phyloP scores from a whole-genome alignment of 2,113 vertebrate species.

The Clinocottus analis region DNA sequence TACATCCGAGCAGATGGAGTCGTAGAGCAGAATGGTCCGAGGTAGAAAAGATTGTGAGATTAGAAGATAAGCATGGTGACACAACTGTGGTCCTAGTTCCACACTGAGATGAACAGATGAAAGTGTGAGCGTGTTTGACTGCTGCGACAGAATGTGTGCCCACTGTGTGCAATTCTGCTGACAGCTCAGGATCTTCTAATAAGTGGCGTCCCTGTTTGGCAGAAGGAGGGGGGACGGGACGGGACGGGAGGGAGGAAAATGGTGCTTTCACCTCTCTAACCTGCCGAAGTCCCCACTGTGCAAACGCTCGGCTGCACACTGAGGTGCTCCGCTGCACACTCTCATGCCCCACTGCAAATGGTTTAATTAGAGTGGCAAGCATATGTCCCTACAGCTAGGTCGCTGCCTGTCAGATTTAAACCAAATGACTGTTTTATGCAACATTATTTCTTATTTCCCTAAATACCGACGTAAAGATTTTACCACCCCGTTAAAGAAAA shows the following conservation, averaged over 20 bases:
- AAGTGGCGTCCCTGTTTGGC: conserved; percentile 55
- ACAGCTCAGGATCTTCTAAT: conserved; percentile 66
- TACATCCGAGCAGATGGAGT: conserved; percentile 22
- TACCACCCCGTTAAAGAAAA: conserved; percentile 9
- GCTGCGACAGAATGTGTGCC: conserved; percentile 37
- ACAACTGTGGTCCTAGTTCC: conserved; percentile 5
- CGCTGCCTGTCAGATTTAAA: conserved; percentile 29
- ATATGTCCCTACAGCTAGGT: conserved; percentile 24
- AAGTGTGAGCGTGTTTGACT: conserved; percentile 32
- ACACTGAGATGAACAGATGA: conserved; percentile 17
- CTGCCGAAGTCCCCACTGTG: conserved; percentile 47
- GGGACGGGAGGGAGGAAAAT: not conserved
- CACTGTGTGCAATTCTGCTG: conserved; percentile 58
- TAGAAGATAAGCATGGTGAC: conserved; percentile 27
- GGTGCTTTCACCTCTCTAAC: conserved; percentile 54
- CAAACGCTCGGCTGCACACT: conserved; percentile 41
- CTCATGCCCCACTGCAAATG: conserved; percentile 25
- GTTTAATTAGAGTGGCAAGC: conserved; percentile 53
- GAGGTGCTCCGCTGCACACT: conserved; percentile 35
- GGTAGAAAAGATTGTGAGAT: conserved; percentile 28
- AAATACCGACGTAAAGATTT: conserved; percentile 18
- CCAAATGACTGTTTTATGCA: conserved; percentile 35
- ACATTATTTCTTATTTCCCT: conserved; percentile 29
- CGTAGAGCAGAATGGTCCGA: conserved; percentile 20
- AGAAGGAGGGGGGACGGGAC: conserved; percentile 14